Evolutionary conservation across 1,140 invertebrate species (phyloP).

Genomic region (Neodiprion pinetum): DNA sequence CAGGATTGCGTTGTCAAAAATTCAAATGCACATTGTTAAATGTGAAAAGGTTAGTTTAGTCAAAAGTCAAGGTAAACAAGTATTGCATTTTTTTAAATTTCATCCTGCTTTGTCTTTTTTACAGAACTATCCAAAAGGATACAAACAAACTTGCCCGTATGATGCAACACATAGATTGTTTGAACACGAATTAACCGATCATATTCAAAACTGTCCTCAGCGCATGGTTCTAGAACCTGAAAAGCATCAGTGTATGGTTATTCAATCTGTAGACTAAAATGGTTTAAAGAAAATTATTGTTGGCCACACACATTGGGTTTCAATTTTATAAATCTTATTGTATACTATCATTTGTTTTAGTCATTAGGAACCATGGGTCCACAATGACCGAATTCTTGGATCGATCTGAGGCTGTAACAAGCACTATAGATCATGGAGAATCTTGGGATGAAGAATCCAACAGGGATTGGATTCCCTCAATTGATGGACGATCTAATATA

Average conservation of each 20-base stretch:
- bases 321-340: neutral
- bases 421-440: constrained; percentile 25
- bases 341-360: neutral
- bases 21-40: constrained; percentile 51
- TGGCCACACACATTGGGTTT: neutral
- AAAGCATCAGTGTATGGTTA: constrained; percentile 22
- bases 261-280: constrained; percentile 10
- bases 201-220: constrained; percentile 40
- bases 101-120: constrained; percentile 22
- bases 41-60: constrained; percentile 49
- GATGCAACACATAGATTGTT: constrained; percentile 51
- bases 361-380: constrained; percentile 17
- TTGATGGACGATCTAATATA: neutral
- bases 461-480: neutral
- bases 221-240: constrained; percentile 27
- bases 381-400: neutral
- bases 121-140: constrained; percentile 47
- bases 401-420: constrained; percentile 19
- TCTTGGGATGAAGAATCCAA: constrained; percentile 32
- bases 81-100: neutral
- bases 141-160: constrained; percentile 50
- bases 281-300: constrained; percentile 3
- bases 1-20: constrained; percentile 38
- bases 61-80: neutral
- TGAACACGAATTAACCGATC: constrained; percentile 40